Conservation (phyloP, 2,113 vertebrate species). For the Podilymbus podiceps region DNA sequence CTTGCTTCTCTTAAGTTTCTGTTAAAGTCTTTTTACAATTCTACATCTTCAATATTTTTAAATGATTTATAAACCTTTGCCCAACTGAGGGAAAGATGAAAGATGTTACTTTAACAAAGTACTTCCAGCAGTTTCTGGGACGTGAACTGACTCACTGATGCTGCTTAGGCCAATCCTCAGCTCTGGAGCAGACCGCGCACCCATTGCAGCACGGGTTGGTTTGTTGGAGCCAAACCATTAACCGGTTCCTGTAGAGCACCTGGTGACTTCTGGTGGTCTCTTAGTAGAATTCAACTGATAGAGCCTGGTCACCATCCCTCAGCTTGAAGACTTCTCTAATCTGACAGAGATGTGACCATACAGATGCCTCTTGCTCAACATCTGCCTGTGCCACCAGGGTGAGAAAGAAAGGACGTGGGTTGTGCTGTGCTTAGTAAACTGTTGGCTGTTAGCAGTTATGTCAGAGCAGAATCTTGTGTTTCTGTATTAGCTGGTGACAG, state of each 20-base stretch:
- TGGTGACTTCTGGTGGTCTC: neutral
- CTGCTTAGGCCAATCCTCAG: neutral
- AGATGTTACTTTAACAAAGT: neutral
- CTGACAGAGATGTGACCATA: neutral
- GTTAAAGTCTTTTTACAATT: neutral
- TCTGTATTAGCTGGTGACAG: neutral
- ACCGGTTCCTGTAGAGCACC: neutral
- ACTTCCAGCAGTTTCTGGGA: neutral
- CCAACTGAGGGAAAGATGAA: rapidly evolving
- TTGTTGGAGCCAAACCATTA: neutral
- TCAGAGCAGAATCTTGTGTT: neutral
- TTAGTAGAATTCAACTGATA: neutral
- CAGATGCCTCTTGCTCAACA: neutral
- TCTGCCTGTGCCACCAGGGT: neutral
- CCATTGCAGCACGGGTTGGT: rapidly evolving
- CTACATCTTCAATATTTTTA: neutral
- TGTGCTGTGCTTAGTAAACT: neutral
- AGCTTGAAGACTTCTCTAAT: rapidly evolving
- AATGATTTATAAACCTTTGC: neutral
- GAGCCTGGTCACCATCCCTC: neutral
- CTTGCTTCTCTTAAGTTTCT: neutral
- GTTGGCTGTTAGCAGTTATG: neutral
- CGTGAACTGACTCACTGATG: neutral
- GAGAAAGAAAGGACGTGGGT: neutral
- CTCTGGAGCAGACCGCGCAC: neutral